Percentiles rank a stretch among this genome's conserved stretches.
phyloP scores from a whole-genome alignment of 2,113 vertebrate genomes.

The Gavialis gangeticus region DNA sequence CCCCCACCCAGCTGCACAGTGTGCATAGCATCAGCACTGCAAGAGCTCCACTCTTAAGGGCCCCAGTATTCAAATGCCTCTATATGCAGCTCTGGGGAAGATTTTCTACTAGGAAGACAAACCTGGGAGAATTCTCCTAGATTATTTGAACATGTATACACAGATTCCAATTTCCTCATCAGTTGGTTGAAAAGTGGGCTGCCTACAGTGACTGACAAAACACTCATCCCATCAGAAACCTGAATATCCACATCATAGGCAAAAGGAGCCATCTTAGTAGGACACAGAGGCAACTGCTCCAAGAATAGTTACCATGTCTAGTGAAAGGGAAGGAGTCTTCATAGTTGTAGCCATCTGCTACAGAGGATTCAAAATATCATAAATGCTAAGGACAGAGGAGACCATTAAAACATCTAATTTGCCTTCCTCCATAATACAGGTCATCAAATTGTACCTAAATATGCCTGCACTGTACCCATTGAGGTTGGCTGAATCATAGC shows the following conservation, averaged over 20 bases:
- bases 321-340: not conserved
- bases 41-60: no score
- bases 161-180: no score
- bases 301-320: not conserved
- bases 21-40: no score
- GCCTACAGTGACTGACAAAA: not conserved
- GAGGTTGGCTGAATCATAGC: not conserved
- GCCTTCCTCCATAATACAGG: not conserved
- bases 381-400: constrained; percentile 10
- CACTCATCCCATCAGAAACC: not conserved
- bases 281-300: not conserved
- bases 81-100: no score
- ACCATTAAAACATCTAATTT: constrained; percentile 10
- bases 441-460: constrained; percentile 38
- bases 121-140: no score
- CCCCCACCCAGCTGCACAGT: no score
- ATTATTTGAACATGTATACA: no score
- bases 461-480: constrained; percentile 3
- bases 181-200: no score
- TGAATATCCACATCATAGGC: not conserved
- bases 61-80: no score
- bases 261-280: not conserved
- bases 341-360: constrained; percentile 41
- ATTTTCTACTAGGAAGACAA: no score
- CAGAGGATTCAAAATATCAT: constrained; percentile 6